Base-by-base conservation (phyloP, 2,888 invertebrate genomes). In the Plebejus anna region DNA sequence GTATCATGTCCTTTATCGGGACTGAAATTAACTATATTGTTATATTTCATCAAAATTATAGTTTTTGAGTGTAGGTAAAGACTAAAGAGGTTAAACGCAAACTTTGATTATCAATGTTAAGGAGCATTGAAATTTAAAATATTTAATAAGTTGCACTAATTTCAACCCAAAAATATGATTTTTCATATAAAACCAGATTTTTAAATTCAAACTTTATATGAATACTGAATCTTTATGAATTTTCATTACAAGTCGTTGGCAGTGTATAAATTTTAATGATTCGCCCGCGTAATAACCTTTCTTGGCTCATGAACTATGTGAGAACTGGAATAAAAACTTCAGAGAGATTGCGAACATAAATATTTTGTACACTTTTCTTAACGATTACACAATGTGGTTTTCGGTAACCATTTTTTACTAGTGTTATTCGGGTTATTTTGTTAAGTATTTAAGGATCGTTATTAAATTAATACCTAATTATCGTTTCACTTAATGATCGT, bases 241-340 rank as follows among this genome's bases (percentile, higher is more conserved):
- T 87, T 88, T 88, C 88, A 88, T 89, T 86, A 85, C 81, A 86
- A 88, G 85, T 88, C 86, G 83, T 72, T 72, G 84, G 84, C 85
- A 84, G 86, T 87, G 82, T 84, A 88, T 89, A 89, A 89, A 89
- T 88, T 89, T 88, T 89, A 90, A 90, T 88, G 89, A 89, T 89
- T 89, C 84, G 87, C 88, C 88, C 83, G 84, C 84, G 87, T 88
- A 89, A 89, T 89, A 87, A 88, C 88, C 73, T 72, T 72, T 51
- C 51, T 76, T 76, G 36, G 32, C 70, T 77, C 79, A 76, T 76
- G 76, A 78, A 79, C 75, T 77, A 79, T 78, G 79, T 78, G 77
- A 79, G 79, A 80, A 79, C 77, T 78, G 77, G 28, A 76, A 75
- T 79, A 75, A 70, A 76, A 78, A 77, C 13, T 79, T 79, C 73